Percentiles rank a stretch among this genome's conserved stretches.
Conservation (phyloP, 2,888 invertebrate genomes). For the Papilio protenor region DNA sequence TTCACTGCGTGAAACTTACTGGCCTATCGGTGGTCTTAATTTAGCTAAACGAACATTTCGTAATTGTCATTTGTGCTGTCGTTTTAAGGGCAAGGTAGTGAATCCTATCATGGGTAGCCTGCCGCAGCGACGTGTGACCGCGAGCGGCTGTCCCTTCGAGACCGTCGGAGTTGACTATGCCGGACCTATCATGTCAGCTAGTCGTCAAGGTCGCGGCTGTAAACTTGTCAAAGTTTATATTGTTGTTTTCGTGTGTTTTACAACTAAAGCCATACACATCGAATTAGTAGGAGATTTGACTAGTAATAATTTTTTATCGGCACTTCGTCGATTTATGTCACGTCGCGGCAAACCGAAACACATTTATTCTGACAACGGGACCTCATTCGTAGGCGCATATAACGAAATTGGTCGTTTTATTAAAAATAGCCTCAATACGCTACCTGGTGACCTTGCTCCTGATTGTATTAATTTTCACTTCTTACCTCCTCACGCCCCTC, state of each 20-base stretch:
- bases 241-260: slow-evolving; percentile 47
- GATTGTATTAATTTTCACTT: slow-evolving; percentile 44
- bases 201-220: too few species aligned
- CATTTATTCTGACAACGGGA: slow-evolving; percentile 45
- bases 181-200: too few species aligned
- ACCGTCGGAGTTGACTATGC: too few species aligned
- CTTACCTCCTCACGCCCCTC: slow-evolving; percentile 45
- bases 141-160: too few species aligned
- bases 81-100: slow-evolving; percentile 35
- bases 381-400: slow-evolving; percentile 43
- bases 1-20: slow-evolving; percentile 45
- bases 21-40: slow-evolving; percentile 49
- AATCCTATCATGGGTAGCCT: slow-evolving; percentile 49
- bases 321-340: slow-evolving; percentile 48
- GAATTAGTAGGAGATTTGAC: slow-evolving; percentile 50
- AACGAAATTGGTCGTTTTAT: slow-evolving; percentile 38
- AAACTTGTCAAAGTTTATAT: slow-evolving; percentile 48
- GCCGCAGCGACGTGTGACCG: too few species aligned
- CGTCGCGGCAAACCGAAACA: slow-evolving; percentile 44
- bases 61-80: slow-evolving; percentile 30
- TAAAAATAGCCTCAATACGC: slow-evolving; percentile 25
- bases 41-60: slow-evolving; percentile 40
- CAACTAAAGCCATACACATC: slow-evolving; percentile 47
- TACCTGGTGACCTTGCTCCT: slow-evolving; percentile 33
- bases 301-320: slow-evolving; percentile 45